Base-by-base conservation (phyloP, 2,888 invertebrate genomes). In the Schizotus pectinicornis region DNA sequence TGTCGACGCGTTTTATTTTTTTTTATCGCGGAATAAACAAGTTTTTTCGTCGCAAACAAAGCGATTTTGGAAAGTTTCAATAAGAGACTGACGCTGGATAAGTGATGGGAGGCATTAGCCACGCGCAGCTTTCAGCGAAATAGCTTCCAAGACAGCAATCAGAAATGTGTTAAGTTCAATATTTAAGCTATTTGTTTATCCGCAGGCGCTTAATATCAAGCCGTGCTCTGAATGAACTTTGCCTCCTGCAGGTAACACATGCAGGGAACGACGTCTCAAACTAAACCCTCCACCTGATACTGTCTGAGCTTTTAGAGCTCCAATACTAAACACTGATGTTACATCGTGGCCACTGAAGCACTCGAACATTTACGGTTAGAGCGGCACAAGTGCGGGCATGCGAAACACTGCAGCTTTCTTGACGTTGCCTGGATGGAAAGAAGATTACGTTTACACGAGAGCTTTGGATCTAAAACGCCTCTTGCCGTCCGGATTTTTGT, bases 151-250 rank as follows among this genome's bases (percentile, higher is more conserved):
- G 49, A 60, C 59, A 64, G 64, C 69, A 69, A 70, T 73, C 70
- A 67, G 67, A 69, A 70, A 68, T 61, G 65, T 67, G 70, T 71
- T 73, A 69, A 68, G 65, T 71, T 67, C 69, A 64, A 70, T 71
- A 68, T 72, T 71, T 70, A 67, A 66, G 70, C 70, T 67, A 73
- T 73, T 73, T 71, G 70, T 70, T 69, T 64, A 64, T 65, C 69
- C 59, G 49, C 61, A 62, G 70, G 67, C 48, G 68, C 63, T 67
- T 69, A 69, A 71, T 69, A 69, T 69, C 67, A 56, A 55, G 66
- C 64, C 63, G 65, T 34, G 67, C 54, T 51, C 34, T 45, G 63
- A 67, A 70, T 71, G 70, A 68, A 68, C 67, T 68, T 61, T 62
- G 64, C 59, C 68, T 48, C 63, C 65, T 63, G 42, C 64, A 64